Base-by-base conservation (phyloP, 1,140 invertebrate genomes). In the Drosophila lowei region DNA sequence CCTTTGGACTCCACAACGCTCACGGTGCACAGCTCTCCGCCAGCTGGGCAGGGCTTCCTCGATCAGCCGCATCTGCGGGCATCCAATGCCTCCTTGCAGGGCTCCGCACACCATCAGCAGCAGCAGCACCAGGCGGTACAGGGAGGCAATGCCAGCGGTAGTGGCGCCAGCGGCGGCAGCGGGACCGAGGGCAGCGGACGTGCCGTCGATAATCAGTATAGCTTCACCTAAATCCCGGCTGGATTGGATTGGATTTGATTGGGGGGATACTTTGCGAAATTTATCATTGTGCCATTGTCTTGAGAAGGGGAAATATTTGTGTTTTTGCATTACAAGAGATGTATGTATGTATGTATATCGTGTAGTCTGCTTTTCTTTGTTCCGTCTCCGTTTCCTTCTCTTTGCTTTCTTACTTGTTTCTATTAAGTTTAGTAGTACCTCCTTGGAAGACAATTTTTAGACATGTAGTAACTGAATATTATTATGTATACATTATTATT, bases 151-250 rank as follows among this genome's bases (percentile, higher is more conserved):
- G 25, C 64, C 43, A 63, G 58, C 47, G 63, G 59, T 55, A 62
- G 75, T 30, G 63, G 59, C 42, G 55, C 44, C 34, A 65, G 72
- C 59, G 57, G 72, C 59, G 57, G 90, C 23, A 89, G 94, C 28
- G 94, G 60, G 47, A 61, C 15, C 46, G 66, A 53, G 7, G 63
- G 83, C 58, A 86, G 52, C 43, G 83, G 91, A 44, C 91, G 94
- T 28, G 94, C 94, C 18, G 93, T 95, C 13, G 94, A 94, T 89
- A 95, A 94, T 84, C 94, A 94, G 77, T 95, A 95, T 86, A 94
- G 93, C 90, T 93, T 93, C 92, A 93, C 94, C 74, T 93, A 93
- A 75, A 58, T 54, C 41, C 49, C 48, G 61, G 41, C 23, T 59
- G 60, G 28, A 28, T 28, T 71, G 54, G 41, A 63, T 77, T 38